Percentiles rank a stretch among this genome's conserved stretches.
phyloP scores from a whole-genome alignment of 2,888 invertebrate species.

The Diogma glabrata region DNA sequence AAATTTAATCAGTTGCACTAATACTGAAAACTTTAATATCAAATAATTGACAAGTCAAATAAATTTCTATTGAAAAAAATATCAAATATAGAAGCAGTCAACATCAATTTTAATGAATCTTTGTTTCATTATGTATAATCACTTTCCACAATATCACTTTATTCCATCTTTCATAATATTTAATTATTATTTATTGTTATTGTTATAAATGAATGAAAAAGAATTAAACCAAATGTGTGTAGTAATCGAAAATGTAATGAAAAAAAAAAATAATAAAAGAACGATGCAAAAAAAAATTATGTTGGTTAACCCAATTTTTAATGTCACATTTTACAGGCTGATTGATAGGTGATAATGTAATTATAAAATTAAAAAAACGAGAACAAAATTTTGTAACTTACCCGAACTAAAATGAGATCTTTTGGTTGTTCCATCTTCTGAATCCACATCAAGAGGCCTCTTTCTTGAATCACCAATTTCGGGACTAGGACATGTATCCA shows the following conservation, averaged over 20 bases:
- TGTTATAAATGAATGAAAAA: too few species aligned
- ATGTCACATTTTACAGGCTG: slow-evolving; percentile 16
- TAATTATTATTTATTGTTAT: too few species aligned
- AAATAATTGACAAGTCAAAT: too few species aligned
- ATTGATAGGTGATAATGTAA: slow-evolving; percentile 4
- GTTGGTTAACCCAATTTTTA: slow-evolving; percentile 13
- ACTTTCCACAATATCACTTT: too few species aligned
- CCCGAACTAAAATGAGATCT: slow-evolving; percentile 86
- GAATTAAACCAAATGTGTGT: too few species aligned
- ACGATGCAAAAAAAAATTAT: slow-evolving; percentile 9
- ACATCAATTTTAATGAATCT: too few species aligned
- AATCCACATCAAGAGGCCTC: slow-evolving; percentile 77
- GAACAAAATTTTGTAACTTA: slow-evolving; percentile 37
- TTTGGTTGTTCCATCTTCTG: slow-evolving; percentile 79
- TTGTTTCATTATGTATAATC: too few species aligned
- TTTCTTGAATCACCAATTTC: slow-evolving; percentile 81
- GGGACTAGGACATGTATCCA: slow-evolving; percentile 89
- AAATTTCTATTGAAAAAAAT: too few species aligned
- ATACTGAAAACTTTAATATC: too few species aligned
- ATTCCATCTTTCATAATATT: too few species aligned
- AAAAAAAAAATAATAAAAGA: slow-evolving; percentile 8
- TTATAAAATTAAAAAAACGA: neutral
- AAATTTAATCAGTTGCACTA: too few species aligned
- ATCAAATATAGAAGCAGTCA: too few species aligned
- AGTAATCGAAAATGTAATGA: neutral